Base-by-base conservation (phyloP, 2,113 vertebrate genomes). In the Melierax canorus region DNA sequence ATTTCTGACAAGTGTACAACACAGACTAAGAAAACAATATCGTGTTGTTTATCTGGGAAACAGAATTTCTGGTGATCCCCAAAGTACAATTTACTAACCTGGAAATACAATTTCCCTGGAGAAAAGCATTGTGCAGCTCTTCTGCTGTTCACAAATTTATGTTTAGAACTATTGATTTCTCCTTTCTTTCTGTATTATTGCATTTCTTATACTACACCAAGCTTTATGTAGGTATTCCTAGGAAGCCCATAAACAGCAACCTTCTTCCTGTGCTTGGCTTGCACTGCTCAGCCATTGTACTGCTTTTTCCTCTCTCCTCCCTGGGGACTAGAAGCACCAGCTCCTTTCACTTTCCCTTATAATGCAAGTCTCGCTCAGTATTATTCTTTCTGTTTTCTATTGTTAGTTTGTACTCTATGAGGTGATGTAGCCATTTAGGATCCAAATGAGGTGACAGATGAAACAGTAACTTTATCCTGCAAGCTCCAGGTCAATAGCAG, bases 291-390 rank as follows among this genome's bases (percentile, higher is more conserved):
- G 74, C 63, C 71, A 95, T 86, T 94, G 81, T 83, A 56, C 36
- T 90, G 63, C 63, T 79, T 87, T 74, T 96, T 96, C 94, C 91
- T 82, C 62, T 88, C 68, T 66, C 46, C 50, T 83, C 89, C 50
- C 87, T 12, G 15, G 23, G 43, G 91, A 94, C 30, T 36, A 67
- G 50, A 86, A 86, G n/a, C 45, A 79, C 5, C 48, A 66, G 41
- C 24, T 79, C 67, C 87, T 96, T 96, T 95, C 89, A 96, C 94
- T 96, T 97, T 97, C 91, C 67, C 55, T 82, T 95, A 15, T 6
- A 89, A 79, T 36, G 21, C 38, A 74, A 74, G 32, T 53, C 50
- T 68, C 2, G 1, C 19, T 86, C 38, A 39, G 27, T 69, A 88
- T 29, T 79, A 60, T 73, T 92, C 86, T 45, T 90, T 36, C 56